Conservation (phyloP, 2,888 invertebrate species). For the Frankliniella fusca region DNA sequence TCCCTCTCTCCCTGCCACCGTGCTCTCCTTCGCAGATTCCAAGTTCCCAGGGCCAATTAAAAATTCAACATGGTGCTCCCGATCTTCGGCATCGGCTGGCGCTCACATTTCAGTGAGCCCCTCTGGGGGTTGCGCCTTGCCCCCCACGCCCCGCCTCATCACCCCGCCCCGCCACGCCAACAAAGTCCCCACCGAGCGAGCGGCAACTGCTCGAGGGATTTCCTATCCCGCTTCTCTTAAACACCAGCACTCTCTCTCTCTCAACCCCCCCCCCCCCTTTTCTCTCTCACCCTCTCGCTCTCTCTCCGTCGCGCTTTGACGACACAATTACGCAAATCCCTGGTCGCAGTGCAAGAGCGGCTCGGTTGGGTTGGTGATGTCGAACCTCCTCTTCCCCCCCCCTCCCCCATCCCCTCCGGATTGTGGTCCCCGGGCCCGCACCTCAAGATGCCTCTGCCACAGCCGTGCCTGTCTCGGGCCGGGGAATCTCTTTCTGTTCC, state of each 20-base stretch:
- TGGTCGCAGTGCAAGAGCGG: too few species aligned
- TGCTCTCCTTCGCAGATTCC: background rate
- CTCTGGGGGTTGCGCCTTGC: too few species aligned
- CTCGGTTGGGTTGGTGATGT: too few species aligned
- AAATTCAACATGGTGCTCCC: background rate
- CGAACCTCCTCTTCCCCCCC: too few species aligned
- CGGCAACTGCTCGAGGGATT: background rate
- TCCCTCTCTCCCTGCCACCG: background rate
- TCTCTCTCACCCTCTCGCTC: background rate
- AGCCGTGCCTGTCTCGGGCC: too few species aligned
- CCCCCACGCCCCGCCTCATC: background rate
- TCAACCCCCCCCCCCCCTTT: background rate
- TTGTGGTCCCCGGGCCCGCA: too few species aligned
- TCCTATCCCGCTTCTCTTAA: background rate
- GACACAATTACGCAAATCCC: slow-evolving; percentile 5
- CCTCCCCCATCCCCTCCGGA: too few species aligned
- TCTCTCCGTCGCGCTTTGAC: background rate
- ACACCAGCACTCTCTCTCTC: slow-evolving; percentile 15
- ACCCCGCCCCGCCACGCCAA: background rate
- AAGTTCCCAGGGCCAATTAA: slow-evolving; percentile 5
- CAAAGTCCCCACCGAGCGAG: too few species aligned
- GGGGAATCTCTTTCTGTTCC: too few species aligned
- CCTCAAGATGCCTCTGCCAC: too few species aligned
- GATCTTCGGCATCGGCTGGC: background rate
- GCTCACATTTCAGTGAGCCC: background rate